Evolutionary conservation across 2,797 vertebrate genomes (phyloP).

Genomic region (Acanthis flammea): DNA sequence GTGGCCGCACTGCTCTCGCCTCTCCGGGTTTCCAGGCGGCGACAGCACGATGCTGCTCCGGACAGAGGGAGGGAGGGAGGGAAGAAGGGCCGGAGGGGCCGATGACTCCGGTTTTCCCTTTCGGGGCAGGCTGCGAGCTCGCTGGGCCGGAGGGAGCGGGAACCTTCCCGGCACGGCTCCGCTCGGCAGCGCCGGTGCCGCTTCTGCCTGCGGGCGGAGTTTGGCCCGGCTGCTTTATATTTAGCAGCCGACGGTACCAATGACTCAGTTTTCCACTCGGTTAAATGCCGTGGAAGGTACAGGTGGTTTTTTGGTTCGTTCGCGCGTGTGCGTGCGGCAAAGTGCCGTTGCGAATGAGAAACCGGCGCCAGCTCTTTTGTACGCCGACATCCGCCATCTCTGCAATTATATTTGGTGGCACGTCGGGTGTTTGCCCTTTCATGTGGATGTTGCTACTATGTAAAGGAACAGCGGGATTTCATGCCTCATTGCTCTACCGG

Average conservation of each 20-base stretch:
- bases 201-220: background rate
- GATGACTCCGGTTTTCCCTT: background rate
- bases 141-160: background rate
- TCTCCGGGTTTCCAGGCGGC: background rate
- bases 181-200: background rate
- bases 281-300: background rate
- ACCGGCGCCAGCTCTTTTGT: background rate
- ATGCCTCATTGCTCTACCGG: slow-evolving; percentile 41
- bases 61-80: background rate
- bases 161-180: background rate
- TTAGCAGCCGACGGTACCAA: background rate
- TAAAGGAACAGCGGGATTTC: slow-evolving; percentile 53
- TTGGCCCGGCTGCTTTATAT: background rate
- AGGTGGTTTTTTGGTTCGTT: background rate
- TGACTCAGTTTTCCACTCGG: background rate
- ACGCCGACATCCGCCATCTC: background rate
- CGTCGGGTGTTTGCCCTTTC: slow-evolving; percentile 42
- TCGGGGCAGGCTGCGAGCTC: background rate
- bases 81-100: background rate
- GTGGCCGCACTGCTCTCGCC: background rate
- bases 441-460: slow-evolving; percentile 31
- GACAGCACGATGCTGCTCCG: background rate
- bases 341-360: background rate
- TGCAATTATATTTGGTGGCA: background rate
- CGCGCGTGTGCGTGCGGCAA: background rate